A percentile compares a stretch with the other conserved stretches of the same genome.
These are phyloP conservation scores for Squalus acanthias DNA, from an alignment of 2,797 vertebrate genomes.

Conservation along the genomic window DNA sequence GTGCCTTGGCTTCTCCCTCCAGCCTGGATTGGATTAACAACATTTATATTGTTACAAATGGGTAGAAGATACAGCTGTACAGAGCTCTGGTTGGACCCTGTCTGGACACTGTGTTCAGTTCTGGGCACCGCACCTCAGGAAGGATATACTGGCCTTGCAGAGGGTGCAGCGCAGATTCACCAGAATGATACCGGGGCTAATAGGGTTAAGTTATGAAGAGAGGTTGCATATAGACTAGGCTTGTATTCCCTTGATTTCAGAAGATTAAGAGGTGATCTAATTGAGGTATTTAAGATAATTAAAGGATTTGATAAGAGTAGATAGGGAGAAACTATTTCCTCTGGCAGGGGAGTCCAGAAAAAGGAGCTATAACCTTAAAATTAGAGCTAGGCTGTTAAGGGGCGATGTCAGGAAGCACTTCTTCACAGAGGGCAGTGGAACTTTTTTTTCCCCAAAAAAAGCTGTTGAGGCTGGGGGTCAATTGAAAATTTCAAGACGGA, in stretches of 20 bases:
- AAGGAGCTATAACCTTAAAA: background rate
- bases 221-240: background rate
- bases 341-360: background rate
- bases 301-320: background rate
- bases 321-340: background rate
- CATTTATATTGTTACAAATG: background rate
- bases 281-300: background rate
- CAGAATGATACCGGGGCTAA: background rate
- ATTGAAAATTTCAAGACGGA: background rate
- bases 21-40: background rate
- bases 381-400: background rate
- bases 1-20: background rate
- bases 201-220: background rate
- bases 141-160: background rate
- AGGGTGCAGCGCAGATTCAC: background rate
- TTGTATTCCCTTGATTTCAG: background rate
- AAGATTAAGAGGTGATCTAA: background rate
- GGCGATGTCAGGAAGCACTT: background rate
- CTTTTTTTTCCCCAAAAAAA: background rate
- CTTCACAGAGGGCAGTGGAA: background rate
- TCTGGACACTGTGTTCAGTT: background rate
- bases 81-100: background rate
- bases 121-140: background rate
- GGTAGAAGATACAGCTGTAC: background rate
- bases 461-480: background rate